These are phyloP conservation scores for Drosophila demipolita DNA, from an alignment of 2,888 invertebrate genomes.

Conservation along the genomic window DNA sequence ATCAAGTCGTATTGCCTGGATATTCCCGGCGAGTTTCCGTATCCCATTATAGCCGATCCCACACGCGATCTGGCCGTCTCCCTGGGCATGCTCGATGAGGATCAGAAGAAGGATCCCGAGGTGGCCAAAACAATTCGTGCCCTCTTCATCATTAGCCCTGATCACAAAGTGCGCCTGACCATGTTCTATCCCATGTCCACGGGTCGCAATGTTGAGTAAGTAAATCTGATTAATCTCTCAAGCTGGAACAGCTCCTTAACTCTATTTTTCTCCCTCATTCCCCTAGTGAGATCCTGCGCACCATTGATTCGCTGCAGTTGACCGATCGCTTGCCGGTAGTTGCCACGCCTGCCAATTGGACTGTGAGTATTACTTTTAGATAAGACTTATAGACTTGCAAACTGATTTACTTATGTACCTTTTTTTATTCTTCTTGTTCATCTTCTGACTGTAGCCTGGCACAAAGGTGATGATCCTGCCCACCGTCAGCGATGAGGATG, in stretches of 20 bases:
- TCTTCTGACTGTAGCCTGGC: slow-evolving; percentile 86
- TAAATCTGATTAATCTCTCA: slow-evolving; percentile 48
- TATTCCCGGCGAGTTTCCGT: slow-evolving; percentile 91
- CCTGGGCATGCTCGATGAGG: slow-evolving; percentile 92
- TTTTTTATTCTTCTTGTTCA: not conserved
- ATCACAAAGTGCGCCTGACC: slow-evolving; percentile 91
- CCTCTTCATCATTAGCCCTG: slow-evolving; percentile 92
- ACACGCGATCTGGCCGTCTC: slow-evolving; percentile 89
- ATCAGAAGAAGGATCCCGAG: slow-evolving; percentile 88
- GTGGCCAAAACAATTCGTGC: slow-evolving; percentile 90
- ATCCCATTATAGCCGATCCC: slow-evolving; percentile 93
- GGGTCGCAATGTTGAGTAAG: slow-evolving; percentile 94
- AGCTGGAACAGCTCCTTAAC: not conserved
- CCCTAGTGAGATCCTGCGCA: slow-evolving; percentile 92
- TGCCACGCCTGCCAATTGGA: slow-evolving; percentile 95
- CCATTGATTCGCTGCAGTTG: slow-evolving; percentile 93
- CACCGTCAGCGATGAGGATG: slow-evolving; percentile 88
- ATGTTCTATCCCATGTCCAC: slow-evolving; percentile 94
- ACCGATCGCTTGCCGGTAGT: slow-evolving; percentile 89
- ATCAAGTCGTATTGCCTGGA: slow-evolving; percentile 90
- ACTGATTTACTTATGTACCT: not conserved
- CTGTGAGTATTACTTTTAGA: slow-evolving; percentile 86
- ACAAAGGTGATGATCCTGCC: slow-evolving; percentile 93
- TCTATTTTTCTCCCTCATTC: not conserved
- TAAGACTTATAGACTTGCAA: too few species aligned